Conservation (phyloP, 2,113 vertebrate species). For the Cathartes aura region DNA sequence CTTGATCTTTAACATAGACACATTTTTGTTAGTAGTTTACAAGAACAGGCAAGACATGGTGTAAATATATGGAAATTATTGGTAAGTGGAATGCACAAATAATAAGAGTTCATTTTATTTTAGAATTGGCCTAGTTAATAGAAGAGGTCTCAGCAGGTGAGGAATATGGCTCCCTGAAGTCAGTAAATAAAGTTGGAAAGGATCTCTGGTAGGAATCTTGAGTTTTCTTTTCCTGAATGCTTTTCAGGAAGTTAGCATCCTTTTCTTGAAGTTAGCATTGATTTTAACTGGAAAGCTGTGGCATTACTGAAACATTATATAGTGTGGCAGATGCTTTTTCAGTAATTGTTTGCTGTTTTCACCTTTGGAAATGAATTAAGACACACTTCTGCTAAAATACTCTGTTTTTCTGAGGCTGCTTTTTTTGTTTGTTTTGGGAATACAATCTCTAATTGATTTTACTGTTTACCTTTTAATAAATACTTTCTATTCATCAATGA, state of each 20-base stretch:
- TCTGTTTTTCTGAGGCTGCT: background rate
- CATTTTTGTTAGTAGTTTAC: conserved; percentile 5
- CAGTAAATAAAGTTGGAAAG: background rate
- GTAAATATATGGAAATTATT: conserved; percentile 24
- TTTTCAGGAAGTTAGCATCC: background rate
- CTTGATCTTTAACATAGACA: background rate
- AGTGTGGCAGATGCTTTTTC: background rate
- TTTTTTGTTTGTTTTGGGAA: background rate
- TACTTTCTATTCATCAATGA: background rate
- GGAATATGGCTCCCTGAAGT: background rate
- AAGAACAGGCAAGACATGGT: background rate
- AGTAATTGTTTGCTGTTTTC: background rate
- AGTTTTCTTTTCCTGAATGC: background rate
- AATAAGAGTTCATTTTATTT: background rate
- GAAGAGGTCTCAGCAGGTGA: conserved; percentile 19
- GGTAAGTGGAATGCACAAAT: background rate
- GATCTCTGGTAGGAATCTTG: background rate
- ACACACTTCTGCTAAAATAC: background rate
- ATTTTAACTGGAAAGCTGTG: conserved; percentile 13
- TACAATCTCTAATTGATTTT: background rate
- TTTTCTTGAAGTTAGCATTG: background rate
- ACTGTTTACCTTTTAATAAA: conserved; percentile 5
- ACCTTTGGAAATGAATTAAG: background rate
- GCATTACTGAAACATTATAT: background rate
- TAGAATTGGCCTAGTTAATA: conserved; percentile 32